phyloP scores from a whole-genome alignment of 1,140 invertebrate species.

The Dufourea novaeangliae region DNA sequence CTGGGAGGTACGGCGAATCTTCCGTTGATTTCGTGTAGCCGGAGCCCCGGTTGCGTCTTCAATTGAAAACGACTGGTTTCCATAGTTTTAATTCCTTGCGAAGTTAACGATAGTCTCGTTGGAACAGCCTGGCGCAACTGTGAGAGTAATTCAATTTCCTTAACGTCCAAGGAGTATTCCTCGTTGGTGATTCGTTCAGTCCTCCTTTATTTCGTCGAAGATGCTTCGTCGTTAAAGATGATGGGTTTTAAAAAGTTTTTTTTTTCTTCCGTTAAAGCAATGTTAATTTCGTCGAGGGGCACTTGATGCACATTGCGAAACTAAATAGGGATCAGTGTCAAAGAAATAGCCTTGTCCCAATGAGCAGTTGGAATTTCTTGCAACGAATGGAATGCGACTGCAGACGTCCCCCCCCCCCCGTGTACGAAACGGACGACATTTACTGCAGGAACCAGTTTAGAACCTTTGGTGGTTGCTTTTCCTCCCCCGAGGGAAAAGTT shows the following conservation, averaged over 20 bases:
- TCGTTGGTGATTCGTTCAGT: background rate
- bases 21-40: background rate
- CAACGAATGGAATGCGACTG: constrained; percentile 26
- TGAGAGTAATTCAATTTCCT: no score
- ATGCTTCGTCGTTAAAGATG: no score
- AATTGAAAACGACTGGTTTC: background rate
- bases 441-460: constrained; percentile 26
- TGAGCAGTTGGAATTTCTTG: constrained; percentile 21
- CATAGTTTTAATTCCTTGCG: background rate
- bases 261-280: background rate
- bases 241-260: background rate
- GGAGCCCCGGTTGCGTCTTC: background rate
- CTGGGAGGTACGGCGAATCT: rapidly evolving
- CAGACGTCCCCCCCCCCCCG: background rate
- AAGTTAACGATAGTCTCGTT: background rate
- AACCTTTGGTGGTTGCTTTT: constrained; percentile 12
- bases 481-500: constrained; percentile 13
- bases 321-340: constrained; percentile 3
- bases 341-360: background rate
- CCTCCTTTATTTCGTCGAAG: no score
- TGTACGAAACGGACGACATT: constrained; percentile 20
- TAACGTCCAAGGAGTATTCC: no score
- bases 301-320: background rate
- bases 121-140: background rate
- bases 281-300: background rate